Percentiles rank a stretch among this genome's conserved stretches.
phyloP scores from a whole-genome alignment of 2,113 vertebrate species.

The Sminthopsis crassicaudata region DNA sequence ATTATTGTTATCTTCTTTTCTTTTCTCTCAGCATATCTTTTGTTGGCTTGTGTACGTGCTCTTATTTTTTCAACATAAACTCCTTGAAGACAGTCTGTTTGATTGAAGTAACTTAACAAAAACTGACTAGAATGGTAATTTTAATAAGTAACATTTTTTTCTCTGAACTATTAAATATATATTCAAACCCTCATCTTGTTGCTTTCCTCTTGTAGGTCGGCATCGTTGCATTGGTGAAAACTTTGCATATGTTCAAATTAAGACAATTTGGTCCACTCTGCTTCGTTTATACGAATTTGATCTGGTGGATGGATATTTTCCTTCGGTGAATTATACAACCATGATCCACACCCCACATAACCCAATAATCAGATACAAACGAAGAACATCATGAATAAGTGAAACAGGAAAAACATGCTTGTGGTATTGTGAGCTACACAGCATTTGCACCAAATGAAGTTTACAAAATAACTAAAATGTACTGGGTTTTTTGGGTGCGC shows the following conservation, averaged over 20 bases:
- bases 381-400: conserved; percentile 69
- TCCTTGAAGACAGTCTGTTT: background rate
- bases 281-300: conserved; percentile 95
- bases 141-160: no score
- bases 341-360: conserved; percentile 98
- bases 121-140: background rate
- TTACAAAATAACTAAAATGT: conserved; percentile 7
- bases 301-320: conserved; percentile 94
- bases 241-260: conserved; percentile 98
- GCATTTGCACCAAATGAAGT: conserved; percentile 43
- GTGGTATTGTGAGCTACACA: conserved; percentile 27
- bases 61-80: background rate
- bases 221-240: conserved; percentile 99
- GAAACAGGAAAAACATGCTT: background rate
- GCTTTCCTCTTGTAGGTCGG: conserved; percentile 86
- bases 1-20: background rate
- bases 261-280: conserved; percentile 98
- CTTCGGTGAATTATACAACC: conserved; percentile 95
- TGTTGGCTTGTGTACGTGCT: background rate
- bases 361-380: conserved; percentile 93
- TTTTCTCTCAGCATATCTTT: background rate
- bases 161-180: background rate
- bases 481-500: conserved; percentile 34
- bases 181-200: background rate
- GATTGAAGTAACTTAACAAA: background rate